These are phyloP conservation scores for Acinonyx jubatus DNA, from an alignment of 2,113 vertebrate species.

Conservation along the genomic window DNA sequence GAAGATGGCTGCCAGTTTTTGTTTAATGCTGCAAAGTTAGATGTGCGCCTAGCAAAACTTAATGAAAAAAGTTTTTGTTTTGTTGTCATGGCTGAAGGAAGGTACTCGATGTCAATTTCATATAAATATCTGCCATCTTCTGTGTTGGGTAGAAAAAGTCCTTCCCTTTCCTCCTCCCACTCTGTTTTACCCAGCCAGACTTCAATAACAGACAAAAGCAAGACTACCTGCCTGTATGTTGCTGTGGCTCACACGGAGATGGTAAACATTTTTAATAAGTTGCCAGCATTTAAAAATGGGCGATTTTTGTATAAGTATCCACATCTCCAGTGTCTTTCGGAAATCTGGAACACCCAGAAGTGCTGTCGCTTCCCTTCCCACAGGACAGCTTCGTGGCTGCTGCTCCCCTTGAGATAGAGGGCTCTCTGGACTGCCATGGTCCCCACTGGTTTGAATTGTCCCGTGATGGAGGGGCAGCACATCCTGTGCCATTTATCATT, in stretches of 20 bases:
- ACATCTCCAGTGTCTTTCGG: not conserved
- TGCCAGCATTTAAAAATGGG: not conserved
- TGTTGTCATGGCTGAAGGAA: not conserved
- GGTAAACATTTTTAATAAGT: not conserved
- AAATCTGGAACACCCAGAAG: not conserved
- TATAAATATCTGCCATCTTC: not conserved
- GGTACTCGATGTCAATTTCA: not conserved
- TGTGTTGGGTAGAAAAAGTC: not conserved
- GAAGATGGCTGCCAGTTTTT: not conserved
- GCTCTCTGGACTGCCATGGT: not conserved
- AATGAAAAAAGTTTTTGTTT: not conserved
- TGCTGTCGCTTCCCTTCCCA: too few relatives aligned
- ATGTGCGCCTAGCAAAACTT: not conserved
- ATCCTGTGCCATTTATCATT: not conserved
- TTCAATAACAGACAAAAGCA: not conserved
- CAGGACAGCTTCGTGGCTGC: not conserved
- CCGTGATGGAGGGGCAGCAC: not conserved
- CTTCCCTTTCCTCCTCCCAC: not conserved
- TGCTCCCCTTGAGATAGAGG: too few relatives aligned
- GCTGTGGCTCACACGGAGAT: not conserved
- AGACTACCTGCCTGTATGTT: accelerated
- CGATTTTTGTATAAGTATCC: not conserved
- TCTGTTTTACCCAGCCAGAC: not conserved
- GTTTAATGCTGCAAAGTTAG: not conserved
- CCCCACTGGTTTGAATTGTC: not conserved